These are phyloP conservation scores for Thunnus albacares DNA, from an alignment of 2,797 vertebrate genomes.

Conservation along the genomic window DNA sequence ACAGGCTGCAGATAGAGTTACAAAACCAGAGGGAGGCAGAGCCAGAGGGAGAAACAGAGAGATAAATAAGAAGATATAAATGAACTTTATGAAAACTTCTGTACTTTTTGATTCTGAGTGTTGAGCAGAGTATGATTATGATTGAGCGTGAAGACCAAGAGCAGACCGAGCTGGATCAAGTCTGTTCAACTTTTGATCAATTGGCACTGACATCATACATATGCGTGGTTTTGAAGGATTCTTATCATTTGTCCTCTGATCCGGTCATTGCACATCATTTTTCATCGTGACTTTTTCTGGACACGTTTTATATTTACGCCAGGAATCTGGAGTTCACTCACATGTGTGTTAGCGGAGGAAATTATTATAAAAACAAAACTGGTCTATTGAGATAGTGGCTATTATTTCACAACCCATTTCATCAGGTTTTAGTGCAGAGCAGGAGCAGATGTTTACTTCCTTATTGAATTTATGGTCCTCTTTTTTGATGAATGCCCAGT, in stretches of 20 bases:
- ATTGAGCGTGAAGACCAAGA: too few species aligned
- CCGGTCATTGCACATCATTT: neutral
- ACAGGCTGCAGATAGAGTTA: conserved; percentile 40
- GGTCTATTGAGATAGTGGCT: too few species aligned
- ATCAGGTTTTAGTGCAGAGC: neutral
- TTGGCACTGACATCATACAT: too few species aligned
- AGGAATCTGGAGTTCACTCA: neutral
- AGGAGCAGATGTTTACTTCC: neutral
- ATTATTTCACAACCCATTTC: too few species aligned
- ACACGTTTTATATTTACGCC: neutral
- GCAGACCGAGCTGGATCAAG: neutral
- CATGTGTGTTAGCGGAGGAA: neutral
- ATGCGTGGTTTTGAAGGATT: too few species aligned
- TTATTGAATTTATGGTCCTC: neutral
- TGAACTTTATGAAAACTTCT: neutral
- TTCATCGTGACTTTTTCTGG: too few species aligned
- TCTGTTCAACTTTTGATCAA: too few species aligned
- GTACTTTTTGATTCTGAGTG: neutral
- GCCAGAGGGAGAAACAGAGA: neutral
- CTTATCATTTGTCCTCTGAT: neutral
- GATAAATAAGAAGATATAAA: neutral
- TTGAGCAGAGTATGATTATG: neutral
- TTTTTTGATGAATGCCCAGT: neutral
- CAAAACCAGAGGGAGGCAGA: conserved; percentile 15
- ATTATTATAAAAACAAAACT: neutral